Conservation (phyloP, 2,113 vertebrate genomes). For the Hiodon alosoides region DNA sequence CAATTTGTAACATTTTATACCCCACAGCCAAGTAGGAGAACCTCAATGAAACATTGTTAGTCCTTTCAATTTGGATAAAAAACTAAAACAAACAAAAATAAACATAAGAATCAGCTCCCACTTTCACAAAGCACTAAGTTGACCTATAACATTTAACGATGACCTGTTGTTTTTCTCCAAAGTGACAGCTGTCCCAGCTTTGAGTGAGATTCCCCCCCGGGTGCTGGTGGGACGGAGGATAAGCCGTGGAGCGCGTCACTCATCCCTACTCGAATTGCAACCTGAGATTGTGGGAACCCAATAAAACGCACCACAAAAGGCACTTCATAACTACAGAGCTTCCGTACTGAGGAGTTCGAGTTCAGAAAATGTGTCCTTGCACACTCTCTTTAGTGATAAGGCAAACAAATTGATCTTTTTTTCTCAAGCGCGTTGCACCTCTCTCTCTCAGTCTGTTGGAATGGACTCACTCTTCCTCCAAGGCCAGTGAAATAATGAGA, state of each 20-base stretch:
- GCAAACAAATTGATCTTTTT: slow-evolving; percentile 49
- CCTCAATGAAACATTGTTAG: neutral
- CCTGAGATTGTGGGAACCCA: slow-evolving; percentile 94
- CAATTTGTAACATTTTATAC: neutral
- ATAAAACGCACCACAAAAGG: slow-evolving; percentile 86
- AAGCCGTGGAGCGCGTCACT: slow-evolving; percentile 37
- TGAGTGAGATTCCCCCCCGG: slow-evolving; percentile 3
- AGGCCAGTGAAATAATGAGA: slow-evolving; percentile 38
- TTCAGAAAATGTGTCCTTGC: slow-evolving; percentile 74
- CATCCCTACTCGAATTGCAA: slow-evolving; percentile 58
- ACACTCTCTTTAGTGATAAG: slow-evolving; percentile 58
- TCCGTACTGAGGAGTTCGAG: slow-evolving; percentile 94
- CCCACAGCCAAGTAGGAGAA: neutral
- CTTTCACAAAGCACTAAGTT: slow-evolving; percentile 31
- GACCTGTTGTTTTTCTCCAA: slow-evolving; percentile 9
- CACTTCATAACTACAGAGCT: slow-evolving; percentile 95
- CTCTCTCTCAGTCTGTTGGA: neutral
- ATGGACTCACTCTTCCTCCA: slow-evolving; percentile 49
- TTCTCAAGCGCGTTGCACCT: slow-evolving; percentile 38
- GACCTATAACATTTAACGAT: neutral
- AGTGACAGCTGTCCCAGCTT: slow-evolving; percentile 7
- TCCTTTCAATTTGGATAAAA: slow-evolving; percentile 12
- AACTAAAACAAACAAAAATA: slow-evolving; percentile 29
- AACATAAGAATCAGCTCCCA: slow-evolving; percentile 40
- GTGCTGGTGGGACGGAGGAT: slow-evolving; percentile 41